Percentiles rank a stretch among this genome's conserved stretches.
These are phyloP conservation scores for Microtus pennsylvanicus DNA, from an alignment of 2,113 vertebrate species.

Conservation along the genomic window DNA sequence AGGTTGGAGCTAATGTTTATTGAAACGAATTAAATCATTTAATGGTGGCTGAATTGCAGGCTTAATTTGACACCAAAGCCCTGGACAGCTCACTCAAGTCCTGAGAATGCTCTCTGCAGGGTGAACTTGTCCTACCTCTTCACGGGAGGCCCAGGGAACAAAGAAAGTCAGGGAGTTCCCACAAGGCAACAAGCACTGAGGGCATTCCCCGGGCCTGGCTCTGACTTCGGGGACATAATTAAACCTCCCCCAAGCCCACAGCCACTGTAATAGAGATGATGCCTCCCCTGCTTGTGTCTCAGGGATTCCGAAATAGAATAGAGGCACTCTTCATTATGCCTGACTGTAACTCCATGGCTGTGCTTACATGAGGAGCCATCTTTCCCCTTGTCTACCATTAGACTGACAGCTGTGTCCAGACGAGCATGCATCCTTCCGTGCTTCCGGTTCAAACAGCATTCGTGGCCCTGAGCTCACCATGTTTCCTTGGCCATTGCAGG, in stretches of 20 bases:
- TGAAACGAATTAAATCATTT: background rate
- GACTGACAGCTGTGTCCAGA: background rate
- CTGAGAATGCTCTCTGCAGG: background rate
- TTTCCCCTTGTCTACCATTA: background rate
- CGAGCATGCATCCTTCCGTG: background rate
- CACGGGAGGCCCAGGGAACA: background rate
- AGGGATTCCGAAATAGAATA: background rate
- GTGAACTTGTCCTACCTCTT: background rate
- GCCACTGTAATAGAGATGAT: background rate
- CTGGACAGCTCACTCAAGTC: background rate
- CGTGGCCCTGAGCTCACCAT: background rate
- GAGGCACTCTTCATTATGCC: background rate
- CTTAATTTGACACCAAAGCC: background rate
- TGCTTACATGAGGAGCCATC: background rate
- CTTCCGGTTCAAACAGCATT: background rate
- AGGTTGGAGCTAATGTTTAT: background rate
- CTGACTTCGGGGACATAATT: background rate
- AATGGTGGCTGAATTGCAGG: no score
- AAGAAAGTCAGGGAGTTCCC: background rate
- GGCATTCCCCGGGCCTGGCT: background rate
- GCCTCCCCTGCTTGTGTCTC: background rate
- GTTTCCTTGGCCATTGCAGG: slow-evolving; percentile 84
- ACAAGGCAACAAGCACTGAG: background rate
- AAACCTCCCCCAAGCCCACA: background rate
- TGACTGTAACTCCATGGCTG: background rate